Percentiles rank a stretch among this genome's conserved stretches.
phyloP scores from a whole-genome alignment of 2,797 vertebrate genomes.

The Cheirogaleus major region DNA sequence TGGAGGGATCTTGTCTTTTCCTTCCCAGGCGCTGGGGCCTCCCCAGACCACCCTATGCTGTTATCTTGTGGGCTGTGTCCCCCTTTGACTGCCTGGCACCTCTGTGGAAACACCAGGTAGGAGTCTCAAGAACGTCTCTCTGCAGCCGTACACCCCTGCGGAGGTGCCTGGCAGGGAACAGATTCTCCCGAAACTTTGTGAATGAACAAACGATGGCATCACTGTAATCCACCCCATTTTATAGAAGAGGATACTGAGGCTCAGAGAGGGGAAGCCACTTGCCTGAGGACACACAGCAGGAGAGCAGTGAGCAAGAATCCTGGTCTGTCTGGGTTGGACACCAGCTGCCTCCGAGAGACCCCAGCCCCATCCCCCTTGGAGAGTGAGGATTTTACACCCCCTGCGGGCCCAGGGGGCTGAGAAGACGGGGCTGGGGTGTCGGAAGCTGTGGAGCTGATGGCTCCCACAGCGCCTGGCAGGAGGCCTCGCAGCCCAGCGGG shows the following conservation, averaged over 20 bases:
- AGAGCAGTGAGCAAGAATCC: rapidly evolving
- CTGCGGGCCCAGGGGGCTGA: not conserved
- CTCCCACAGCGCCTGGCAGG: not conserved
- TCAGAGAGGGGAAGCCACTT: not conserved
- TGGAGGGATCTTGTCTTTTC: not conserved
- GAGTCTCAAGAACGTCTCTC: not conserved
- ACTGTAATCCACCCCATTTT: rapidly evolving
- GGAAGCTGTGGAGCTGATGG: not conserved
- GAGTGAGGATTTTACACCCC: not conserved
- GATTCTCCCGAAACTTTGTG: not conserved
- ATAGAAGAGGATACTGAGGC: not conserved
- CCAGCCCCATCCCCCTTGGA: not conserved
- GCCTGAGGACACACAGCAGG: not conserved
- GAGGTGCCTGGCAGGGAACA: rapidly evolving
- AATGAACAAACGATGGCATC: rapidly evolving
- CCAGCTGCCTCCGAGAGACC: not conserved
- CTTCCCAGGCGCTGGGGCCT: not conserved
- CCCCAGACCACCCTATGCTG: too few relatives aligned
- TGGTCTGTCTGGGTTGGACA: not conserved
- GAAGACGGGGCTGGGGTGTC: not conserved
- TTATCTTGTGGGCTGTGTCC: not conserved
- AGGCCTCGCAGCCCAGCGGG: not conserved
- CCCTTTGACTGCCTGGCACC: not conserved
- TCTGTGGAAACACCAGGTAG: not conserved
- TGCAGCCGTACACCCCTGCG: rapidly evolving